Base-by-base conservation (phyloP, 2,797 vertebrate species). In the Pantherophis vulpinus region DNA sequence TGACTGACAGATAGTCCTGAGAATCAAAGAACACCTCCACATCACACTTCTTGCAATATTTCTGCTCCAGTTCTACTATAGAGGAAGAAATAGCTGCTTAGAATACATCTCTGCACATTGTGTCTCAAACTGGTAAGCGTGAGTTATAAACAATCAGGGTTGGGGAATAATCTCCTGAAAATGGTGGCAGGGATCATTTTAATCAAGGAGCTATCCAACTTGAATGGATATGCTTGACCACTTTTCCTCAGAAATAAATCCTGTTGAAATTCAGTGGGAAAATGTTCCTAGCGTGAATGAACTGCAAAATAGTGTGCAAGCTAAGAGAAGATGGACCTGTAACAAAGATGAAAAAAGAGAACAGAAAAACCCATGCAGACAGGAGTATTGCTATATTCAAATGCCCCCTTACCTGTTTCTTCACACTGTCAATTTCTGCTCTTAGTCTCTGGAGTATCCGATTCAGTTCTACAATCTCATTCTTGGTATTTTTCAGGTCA, bases 391-490 rank as follows among this genome's bases (percentile, higher is more conserved):
- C 13, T 56, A 23, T 23, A 23, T 27, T 83, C 37, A 66, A 70
- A 58, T 23, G 14, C 10, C 25, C 13, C 7, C 88, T 5, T 47
- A 98, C 98, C 98, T 98, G 98, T 97, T 98, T 98, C 94, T 98
- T 98, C 60, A 98, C 94, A 0, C 95, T 20, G 58, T 98, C 98
- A 3, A 98, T 98, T 95, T 98, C 98, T 89, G 98, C 95, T 91
- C 97, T 98, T 92, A 98, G 94, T 94, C 98, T 98, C 95, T 98
- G 98, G 96, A 98, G 98, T 97, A 98, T 96, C 92, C 98, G 98
- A 96, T 96, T 98, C 42, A 98, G 97, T 91, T 98, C 98, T 87
- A 96, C 91, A 1, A 98, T 98, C 93, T 98, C 98, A 92, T 97
- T 98, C 96, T 94, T 98, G 91, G 96, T 98, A 25, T 94, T 32